A percentile compares a stretch with the other conserved stretches of the same genome.
These are phyloP conservation scores for Actias luna DNA, from an alignment of 2,888 invertebrate species.

Conservation along the genomic window DNA sequence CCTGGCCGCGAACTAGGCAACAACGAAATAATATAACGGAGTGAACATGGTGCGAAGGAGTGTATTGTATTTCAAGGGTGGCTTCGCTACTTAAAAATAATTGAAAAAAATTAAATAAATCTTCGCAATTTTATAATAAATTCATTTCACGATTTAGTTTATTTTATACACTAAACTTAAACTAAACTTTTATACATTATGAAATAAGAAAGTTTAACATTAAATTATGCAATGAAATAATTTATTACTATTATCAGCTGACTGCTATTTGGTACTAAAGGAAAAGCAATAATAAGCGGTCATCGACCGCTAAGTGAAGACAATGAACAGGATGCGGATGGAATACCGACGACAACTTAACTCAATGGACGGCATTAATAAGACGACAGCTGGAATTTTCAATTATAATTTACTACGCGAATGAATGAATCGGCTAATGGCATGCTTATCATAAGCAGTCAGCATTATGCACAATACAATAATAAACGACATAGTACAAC, in stretches of 20 bases:
- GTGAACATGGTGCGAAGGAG: too few relatives aligned
- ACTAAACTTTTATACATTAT: not conserved
- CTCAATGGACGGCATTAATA: constrained; percentile 13
- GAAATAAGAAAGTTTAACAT: not conserved
- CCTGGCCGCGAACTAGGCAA: too few relatives aligned
- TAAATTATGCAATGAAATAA: not conserved
- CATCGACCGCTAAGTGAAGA: constrained; percentile 5
- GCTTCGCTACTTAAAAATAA: too few relatives aligned
- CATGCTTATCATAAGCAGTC: constrained; percentile 21
- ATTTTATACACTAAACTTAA: not conserved
- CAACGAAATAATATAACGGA: too few relatives aligned
- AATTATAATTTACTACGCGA: constrained; percentile 16
- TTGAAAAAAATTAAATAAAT: too few relatives aligned
- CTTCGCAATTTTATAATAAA: not conserved
- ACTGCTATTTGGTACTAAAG: not conserved
- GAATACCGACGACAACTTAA: constrained; percentile 15
- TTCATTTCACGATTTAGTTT: not conserved
- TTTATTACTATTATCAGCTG: constrained; percentile 3
- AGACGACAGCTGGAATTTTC: constrained; percentile 9
- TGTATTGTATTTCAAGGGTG: too few relatives aligned
- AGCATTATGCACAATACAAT: not conserved
- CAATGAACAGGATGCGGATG: constrained; percentile 10
- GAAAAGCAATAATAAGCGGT: constrained; percentile 10
- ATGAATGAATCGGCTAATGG: constrained; percentile 8
- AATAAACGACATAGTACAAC: not conserved